Evolutionary conservation across 2,888 invertebrate genomes (phyloP).

Genomic region (Glyphotaelius pellucidus): DNA sequence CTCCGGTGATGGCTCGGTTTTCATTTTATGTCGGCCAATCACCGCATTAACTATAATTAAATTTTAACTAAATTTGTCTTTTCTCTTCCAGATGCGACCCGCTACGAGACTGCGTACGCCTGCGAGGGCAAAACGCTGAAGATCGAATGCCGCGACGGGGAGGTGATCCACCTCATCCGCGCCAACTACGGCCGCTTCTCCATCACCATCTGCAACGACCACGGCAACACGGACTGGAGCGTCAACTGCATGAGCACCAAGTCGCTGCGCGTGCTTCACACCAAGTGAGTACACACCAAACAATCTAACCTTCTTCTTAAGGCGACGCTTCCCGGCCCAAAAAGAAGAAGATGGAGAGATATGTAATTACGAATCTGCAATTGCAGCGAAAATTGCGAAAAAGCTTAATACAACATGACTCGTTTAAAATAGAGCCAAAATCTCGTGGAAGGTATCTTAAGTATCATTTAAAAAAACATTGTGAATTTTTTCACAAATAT

Average conservation of each 20-base stretch:
- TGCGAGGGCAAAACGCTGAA: constrained; percentile 95
- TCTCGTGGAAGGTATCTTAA: no score
- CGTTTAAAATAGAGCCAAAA: no score
- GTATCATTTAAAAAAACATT: no score
- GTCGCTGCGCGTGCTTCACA: constrained; percentile 91
- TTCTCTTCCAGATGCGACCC: constrained; percentile 81
- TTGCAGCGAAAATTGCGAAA: no score
- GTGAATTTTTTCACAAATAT: no score
- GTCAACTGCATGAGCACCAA: constrained; percentile 96
- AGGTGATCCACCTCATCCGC: constrained; percentile 92
- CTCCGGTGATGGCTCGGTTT: no score
- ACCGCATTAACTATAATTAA: no score
- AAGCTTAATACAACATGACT: no score
- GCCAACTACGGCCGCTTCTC: constrained; percentile 97
- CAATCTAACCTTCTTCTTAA: background rate
- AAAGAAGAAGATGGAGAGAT: no score
- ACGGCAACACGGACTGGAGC: constrained; percentile 97
- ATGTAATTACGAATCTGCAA: no score
- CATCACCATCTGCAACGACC: constrained; percentile 96
- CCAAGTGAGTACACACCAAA: constrained; percentile 80
- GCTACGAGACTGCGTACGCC: constrained; percentile 94
- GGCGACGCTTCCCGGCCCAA: no score
- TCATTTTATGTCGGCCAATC: no score
- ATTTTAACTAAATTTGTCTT: background rate
- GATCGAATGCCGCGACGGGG: constrained; percentile 93